phyloP scores from a whole-genome alignment of 2,113 vertebrate species.

The Sebastes schlegelii region DNA sequence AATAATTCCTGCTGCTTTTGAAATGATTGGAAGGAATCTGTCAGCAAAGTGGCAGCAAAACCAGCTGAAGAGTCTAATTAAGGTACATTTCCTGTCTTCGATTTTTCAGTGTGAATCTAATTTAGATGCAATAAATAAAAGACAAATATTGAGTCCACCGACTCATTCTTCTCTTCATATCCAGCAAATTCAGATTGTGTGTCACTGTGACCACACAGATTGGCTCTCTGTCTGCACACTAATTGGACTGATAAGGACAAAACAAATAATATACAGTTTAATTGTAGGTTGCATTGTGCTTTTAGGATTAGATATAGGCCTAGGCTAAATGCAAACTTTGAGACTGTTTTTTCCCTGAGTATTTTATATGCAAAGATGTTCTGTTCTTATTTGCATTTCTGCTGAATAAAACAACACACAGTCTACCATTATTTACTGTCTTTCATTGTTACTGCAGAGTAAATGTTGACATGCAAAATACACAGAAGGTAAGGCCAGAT shows the following conservation, averaged over 20 bases:
- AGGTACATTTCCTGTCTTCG: background rate
- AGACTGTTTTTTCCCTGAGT: background rate
- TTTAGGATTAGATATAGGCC: slow-evolving; percentile 10
- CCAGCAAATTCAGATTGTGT: background rate
- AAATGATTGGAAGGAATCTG: slow-evolving; percentile 17
- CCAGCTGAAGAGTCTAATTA: background rate
- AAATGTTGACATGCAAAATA: slow-evolving; percentile 37
- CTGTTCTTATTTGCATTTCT: slow-evolving; percentile 10
- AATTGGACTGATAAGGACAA: background rate
- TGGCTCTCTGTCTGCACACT: background rate
- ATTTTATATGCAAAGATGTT: slow-evolving; percentile 15
- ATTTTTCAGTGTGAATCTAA: background rate
- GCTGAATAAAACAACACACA: slow-evolving; percentile 53
- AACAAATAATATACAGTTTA: background rate
- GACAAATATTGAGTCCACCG: background rate
- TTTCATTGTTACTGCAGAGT: slow-evolving; percentile 15
- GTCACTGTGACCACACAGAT: background rate
- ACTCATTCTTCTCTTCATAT: background rate
- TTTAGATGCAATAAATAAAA: slow-evolving; percentile 8
- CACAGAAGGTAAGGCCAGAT: slow-evolving; percentile 13
- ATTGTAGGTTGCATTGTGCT: background rate
- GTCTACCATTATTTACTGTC: slow-evolving; percentile 8
- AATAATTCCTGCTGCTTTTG: slow-evolving; percentile 22
- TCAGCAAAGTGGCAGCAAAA: background rate
- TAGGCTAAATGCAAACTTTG: background rate